Percentiles rank a stretch among this genome's conserved stretches.
Evolutionary conservation across 2,888 invertebrate species (phyloP).

Genomic region (Brenthis daphne): DNA sequence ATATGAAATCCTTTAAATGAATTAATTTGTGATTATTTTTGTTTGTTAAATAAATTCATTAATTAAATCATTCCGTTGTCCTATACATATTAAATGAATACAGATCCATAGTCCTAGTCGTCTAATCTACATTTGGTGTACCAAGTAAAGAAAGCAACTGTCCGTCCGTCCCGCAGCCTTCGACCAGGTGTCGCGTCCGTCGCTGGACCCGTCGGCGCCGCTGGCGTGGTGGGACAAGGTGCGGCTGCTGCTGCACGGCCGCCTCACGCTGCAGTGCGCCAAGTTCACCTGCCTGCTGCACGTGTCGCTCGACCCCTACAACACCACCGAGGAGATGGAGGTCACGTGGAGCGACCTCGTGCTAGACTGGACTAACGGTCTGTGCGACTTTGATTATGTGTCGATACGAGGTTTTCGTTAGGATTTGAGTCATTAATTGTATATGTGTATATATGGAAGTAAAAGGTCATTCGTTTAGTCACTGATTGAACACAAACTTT

Average conservation of each 20-base stretch:
- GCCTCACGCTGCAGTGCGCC: conserved; percentile 92
- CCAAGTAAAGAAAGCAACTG: neutral
- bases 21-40: no score
- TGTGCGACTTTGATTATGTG: conserved; percentile 16
- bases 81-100: no score
- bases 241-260: conserved; percentile 94
- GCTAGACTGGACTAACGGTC: conserved; percentile 97
- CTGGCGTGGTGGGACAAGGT: conserved; percentile 99
- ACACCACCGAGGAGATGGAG: conserved; percentile 99
- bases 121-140: no score
- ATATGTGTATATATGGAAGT: neutral
- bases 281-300: conserved; percentile 95
- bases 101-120: no score
- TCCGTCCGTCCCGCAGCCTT: conserved; percentile 79
- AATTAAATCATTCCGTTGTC: no score
- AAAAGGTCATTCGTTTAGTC: no score
- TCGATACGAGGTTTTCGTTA: no score
- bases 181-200: conserved; percentile 93
- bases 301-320: conserved; percentile 98
- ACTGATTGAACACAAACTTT: no score
- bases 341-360: conserved; percentile 96
- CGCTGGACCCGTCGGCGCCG: conserved; percentile 95
- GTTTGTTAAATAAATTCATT: no score
- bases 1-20: no score
- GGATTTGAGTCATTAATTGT: neutral